Evolutionary conservation across 2,113 vertebrate species (phyloP).

Genomic region (Burhinus bistriatus): DNA sequence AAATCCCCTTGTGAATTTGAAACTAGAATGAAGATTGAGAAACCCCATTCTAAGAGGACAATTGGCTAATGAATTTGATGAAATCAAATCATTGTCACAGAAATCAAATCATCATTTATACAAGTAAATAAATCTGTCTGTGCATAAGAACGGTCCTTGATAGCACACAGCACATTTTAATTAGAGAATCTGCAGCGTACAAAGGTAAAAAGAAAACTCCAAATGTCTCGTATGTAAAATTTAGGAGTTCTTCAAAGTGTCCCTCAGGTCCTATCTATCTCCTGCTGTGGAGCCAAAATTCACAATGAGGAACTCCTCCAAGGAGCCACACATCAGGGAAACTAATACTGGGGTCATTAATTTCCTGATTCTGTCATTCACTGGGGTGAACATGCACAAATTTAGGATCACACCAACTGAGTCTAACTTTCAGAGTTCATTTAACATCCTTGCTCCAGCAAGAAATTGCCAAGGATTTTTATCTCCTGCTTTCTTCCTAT

Average conservation of each 20-base stretch:
- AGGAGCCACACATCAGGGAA: neutral
- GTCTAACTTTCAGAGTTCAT: neutral
- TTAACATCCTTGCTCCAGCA: neutral
- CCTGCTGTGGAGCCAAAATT: neutral
- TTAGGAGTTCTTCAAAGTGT: neutral
- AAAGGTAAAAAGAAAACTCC: neutral
- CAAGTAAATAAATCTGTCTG: neutral
- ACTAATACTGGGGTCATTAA: rapidly evolving
- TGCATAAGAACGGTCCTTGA: neutral
- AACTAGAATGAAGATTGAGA: neutral
- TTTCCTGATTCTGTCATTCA: neutral
- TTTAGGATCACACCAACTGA: neutral
- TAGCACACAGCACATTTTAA: neutral
- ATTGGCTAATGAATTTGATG: neutral
- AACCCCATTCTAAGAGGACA: neutral
- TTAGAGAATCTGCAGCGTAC: neutral
- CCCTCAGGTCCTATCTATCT: neutral
- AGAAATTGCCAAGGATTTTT: neutral
- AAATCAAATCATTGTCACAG: neutral
- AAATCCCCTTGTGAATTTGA: neutral
- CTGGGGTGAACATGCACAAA: neutral
- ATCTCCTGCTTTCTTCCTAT: neutral
- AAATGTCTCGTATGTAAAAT: rapidly evolving
- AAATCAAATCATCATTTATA: neutral
- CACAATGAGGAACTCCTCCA: neutral